Percentiles rank a stretch among this genome's conserved stretches.
Conservation (phyloP, 2,797 vertebrate genomes). For the Botia almorhae region DNA sequence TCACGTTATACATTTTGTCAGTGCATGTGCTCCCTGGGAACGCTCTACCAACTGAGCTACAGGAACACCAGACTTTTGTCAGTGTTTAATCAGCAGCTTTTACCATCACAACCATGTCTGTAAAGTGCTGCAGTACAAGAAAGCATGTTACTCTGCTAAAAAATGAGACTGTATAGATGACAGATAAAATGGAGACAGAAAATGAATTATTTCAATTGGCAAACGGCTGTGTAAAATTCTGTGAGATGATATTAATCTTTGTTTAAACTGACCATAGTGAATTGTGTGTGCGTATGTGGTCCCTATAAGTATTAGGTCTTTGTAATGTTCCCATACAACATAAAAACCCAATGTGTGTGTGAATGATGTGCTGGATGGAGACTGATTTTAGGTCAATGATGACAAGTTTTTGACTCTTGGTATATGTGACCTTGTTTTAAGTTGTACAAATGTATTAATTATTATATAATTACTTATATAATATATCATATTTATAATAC, state of each 20-base stretch:
- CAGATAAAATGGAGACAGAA: not conserved
- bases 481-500: too few relatives aligned
- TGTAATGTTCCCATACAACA: too few relatives aligned
- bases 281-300: not conserved
- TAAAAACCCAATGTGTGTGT: too few relatives aligned
- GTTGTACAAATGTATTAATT: too few relatives aligned
- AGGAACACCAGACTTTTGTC: too few relatives aligned
- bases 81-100: not conserved
- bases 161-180: too few relatives aligned
- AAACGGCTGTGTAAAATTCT: not conserved
- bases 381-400: not conserved
- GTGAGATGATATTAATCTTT: not conserved
- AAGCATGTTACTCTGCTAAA: not conserved
- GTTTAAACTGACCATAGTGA: not conserved
- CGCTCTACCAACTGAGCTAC: too few relatives aligned
- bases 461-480: too few relatives aligned
- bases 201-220: not conserved
- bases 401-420: not conserved
- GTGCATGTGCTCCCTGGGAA: too few relatives aligned
- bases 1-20: too few relatives aligned
- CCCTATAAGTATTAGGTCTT: too few relatives aligned
- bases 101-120: not conserved
- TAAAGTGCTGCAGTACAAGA: conserved; percentile 12
- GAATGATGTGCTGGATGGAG: too few relatives aligned
- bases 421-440: not conserved